phyloP scores from a whole-genome alignment of 2,113 vertebrate genomes.

The Apodemus sylvaticus region DNA sequence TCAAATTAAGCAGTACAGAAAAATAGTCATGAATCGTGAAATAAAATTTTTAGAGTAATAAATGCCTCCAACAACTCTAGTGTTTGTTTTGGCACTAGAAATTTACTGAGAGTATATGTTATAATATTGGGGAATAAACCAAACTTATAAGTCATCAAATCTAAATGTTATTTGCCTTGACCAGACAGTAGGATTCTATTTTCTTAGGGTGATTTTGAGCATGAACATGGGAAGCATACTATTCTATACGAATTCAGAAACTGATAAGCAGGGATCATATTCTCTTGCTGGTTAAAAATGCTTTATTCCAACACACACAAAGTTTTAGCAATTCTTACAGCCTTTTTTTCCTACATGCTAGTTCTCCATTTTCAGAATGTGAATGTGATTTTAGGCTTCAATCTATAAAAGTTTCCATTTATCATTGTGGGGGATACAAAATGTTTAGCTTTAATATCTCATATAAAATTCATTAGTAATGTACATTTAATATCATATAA shows the following conservation, averaged over 20 bases:
- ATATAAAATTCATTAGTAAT: neutral
- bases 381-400: neutral
- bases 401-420: neutral
- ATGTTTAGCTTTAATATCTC: neutral
- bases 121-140: neutral
- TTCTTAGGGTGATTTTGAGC: neutral
- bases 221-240: neutral
- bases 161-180: neutral
- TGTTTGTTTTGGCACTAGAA: slow-evolving; percentile 45
- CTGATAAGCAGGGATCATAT: neutral
- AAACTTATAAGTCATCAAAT: neutral
- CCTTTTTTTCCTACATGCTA: neutral
- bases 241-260: neutral
- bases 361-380: neutral
- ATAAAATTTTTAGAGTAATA: slow-evolving; percentile 54
- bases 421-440: neutral
- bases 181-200: neutral
- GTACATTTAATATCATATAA: neutral
- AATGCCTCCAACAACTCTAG: neutral
- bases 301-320: neutral
- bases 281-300: neutral
- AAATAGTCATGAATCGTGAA: slow-evolving; percentile 34
- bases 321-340: neutral
- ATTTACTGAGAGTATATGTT: neutral
- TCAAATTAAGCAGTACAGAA: slow-evolving; percentile 44